Conservation (phyloP, 1,140 invertebrate genomes). For the Drosophila murphyi region DNA sequence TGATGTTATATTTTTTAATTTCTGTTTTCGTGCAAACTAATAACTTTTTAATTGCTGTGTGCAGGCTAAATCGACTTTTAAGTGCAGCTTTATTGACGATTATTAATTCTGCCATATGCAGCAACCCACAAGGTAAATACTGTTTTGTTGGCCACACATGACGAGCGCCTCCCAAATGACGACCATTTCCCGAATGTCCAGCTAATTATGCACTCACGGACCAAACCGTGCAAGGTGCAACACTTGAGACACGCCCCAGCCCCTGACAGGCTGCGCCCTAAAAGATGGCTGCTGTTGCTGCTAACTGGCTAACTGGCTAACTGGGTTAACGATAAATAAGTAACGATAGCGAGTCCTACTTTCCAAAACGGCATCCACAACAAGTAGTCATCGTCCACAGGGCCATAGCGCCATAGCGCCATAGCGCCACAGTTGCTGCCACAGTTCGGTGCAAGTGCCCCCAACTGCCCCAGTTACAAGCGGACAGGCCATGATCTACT, state of each 20-base stretch:
- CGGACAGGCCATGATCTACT: conserved; percentile 78
- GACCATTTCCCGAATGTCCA: not conserved
- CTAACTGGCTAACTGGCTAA: conserved; percentile 30
- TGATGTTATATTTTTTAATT: conserved; percentile 12
- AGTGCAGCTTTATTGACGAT: conserved; percentile 40
- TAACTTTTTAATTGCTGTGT: conserved; percentile 52
- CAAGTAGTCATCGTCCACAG: conserved; percentile 46
- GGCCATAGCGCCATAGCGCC: conserved; percentile 30
- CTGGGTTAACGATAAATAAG: conserved; percentile 79
- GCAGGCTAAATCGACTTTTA: conserved; percentile 42
- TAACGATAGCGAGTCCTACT: conserved; percentile 76
- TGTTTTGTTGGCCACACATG: not conserved
- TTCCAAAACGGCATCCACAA: conserved; percentile 55
- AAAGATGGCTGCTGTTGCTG: conserved; percentile 29
- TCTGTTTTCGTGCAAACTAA: conserved; percentile 32
- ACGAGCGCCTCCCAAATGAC: not conserved
- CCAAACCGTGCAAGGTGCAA: conserved; percentile 35
- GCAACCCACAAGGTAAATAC: no score
- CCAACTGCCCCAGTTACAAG: conserved; percentile 64
- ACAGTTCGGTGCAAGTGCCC: conserved; percentile 61
- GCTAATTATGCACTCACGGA: conserved; percentile 68
- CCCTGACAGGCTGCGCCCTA: conserved; percentile 32
- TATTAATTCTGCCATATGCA: no score
- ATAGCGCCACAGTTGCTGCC: not conserved
- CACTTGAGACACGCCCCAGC: conserved; percentile 28